phyloP scores from a whole-genome alignment of 2,113 vertebrate genomes.

The Syrrhaptes paradoxus region DNA sequence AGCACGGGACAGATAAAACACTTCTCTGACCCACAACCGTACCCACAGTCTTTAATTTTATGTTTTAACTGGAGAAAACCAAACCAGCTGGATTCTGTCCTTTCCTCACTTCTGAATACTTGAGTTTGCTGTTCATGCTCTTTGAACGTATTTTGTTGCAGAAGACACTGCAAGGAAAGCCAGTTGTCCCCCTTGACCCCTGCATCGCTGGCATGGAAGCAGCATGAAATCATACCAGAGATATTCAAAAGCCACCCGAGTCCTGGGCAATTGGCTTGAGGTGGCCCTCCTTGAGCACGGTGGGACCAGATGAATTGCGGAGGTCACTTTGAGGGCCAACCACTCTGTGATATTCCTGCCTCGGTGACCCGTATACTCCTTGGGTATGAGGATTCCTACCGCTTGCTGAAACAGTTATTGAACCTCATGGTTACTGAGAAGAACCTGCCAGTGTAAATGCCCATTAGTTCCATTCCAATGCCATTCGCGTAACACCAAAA shows the following conservation, averaged over 20 bases:
- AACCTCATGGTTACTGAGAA: not conserved
- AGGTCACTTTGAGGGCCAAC: not conserved
- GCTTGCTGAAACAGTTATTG: not conserved
- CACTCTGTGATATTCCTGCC: not conserved
- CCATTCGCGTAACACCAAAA: not conserved
- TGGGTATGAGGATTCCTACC: not conserved
- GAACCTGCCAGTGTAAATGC: not conserved
- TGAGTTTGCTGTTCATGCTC: not conserved
- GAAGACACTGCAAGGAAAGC: not conserved
- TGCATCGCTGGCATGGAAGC: not conserved
- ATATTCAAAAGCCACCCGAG: not conserved
- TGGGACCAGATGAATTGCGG: accelerated
- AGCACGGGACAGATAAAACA: not conserved
- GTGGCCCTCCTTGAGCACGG: not conserved
- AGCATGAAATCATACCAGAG: not conserved
- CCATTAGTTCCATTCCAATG: not conserved
- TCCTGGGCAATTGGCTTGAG: not conserved
- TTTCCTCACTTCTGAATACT: not conserved
- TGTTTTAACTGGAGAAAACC: not conserved
- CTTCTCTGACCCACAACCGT: not conserved
- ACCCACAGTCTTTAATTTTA: not conserved
- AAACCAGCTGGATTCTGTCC: not conserved
- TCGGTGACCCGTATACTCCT: accelerated
- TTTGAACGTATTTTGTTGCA: not conserved
- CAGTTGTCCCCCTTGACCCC: not conserved